phyloP scores from a whole-genome alignment of 2,113 vertebrate genomes.

The Crotophaga sulcirostris region DNA sequence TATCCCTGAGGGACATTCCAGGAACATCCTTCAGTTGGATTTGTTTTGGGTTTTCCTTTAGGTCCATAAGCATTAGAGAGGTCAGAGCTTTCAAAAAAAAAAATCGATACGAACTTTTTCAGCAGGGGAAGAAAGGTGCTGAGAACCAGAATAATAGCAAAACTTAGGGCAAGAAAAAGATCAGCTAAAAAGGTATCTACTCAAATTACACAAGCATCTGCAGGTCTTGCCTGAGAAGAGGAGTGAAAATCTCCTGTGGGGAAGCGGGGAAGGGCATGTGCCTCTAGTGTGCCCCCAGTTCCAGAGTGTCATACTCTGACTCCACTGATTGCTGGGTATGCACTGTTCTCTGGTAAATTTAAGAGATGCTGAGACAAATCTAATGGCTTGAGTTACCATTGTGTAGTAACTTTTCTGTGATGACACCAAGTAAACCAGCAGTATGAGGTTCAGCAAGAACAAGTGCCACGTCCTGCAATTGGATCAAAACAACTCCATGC shows the following conservation, averaged over 20 bases:
- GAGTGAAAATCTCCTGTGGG: background rate
- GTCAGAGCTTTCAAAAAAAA: background rate
- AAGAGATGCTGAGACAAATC: background rate
- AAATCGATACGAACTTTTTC: background rate
- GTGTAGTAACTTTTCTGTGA: background rate
- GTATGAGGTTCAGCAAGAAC: no score
- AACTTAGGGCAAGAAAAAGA: background rate
- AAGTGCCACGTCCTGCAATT: no score
- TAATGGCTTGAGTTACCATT: background rate
- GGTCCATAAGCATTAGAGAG: background rate
- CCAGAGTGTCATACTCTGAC: background rate
- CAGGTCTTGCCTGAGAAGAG: background rate
- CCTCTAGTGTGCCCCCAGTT: background rate
- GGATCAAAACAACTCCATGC: no score
- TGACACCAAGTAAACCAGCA: background rate
- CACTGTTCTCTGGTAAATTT: background rate
- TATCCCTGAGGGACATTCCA: constrained; percentile 12
- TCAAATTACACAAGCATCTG: background rate
- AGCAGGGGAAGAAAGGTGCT: background rate
- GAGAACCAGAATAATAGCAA: background rate
- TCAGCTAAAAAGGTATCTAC: background rate
- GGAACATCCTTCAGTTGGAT: background rate
- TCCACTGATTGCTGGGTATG: background rate
- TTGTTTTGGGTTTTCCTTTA: background rate
- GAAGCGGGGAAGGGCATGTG: accelerated